A percentile compares a stretch with the other conserved stretches of the same genome.
phyloP scores from a whole-genome alignment of 1,140 invertebrate species.

The Pygmarrhopalites habei region DNA sequence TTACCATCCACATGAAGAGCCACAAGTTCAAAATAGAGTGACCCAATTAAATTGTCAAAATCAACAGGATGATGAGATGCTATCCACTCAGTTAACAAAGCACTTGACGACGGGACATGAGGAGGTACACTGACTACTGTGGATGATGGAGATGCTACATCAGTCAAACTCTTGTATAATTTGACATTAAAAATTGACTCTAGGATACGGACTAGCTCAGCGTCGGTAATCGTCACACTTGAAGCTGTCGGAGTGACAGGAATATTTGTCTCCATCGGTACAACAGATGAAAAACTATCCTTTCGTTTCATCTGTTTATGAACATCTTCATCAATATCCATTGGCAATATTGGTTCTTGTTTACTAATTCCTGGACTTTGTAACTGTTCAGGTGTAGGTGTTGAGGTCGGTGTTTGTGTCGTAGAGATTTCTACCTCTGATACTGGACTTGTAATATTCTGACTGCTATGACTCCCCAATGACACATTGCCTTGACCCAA shows the following conservation, averaged over 20 bases:
- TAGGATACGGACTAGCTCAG: constrained; percentile 10
- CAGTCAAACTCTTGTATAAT: background rate
- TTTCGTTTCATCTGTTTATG: too few relatives aligned
- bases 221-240: constrained; percentile 1
- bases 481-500: constrained; percentile 48
- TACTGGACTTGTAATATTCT: constrained; percentile 42
- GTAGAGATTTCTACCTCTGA: too few relatives aligned
- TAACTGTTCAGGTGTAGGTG: too few relatives aligned
- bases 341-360: background rate
- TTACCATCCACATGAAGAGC: constrained; percentile 16
- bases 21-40: constrained; percentile 26
- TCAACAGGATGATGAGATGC: background rate
- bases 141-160: too few relatives aligned
- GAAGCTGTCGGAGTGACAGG: background rate
- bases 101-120: background rate
- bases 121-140: background rate
- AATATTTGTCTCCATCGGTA: background rate
- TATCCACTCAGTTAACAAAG: constrained; percentile 8
- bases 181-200: constrained; percentile 30
- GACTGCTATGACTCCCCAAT: constrained; percentile 27
- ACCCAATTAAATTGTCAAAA: constrained; percentile 18
- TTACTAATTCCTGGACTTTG: too few relatives aligned
- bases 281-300: background rate
- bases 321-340: constrained; percentile 1
- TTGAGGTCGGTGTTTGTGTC: constrained; percentile 41